Evolutionary conservation across 2,888 invertebrate species (phyloP), one percentile per base, ranked within the genome.

Genomic region (Sisyra nigra): DNA sequence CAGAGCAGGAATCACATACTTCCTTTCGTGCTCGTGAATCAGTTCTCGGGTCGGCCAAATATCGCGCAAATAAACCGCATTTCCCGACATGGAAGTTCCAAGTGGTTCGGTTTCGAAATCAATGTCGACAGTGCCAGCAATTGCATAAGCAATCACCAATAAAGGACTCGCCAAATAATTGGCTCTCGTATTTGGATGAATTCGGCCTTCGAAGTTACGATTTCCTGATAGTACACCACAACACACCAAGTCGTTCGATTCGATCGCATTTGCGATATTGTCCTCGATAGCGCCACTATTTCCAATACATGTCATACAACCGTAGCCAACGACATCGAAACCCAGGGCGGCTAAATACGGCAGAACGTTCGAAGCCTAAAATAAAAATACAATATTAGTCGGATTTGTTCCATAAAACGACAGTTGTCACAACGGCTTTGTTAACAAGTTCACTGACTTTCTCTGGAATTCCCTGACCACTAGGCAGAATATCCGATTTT

Each of bases 241-340:
- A 54, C 93, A 93, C 0, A 98, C 89, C 35, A 97, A 67, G 57
- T 88, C 87, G 57, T 91, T 89, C 69, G 82, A 83, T 57, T 94
- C 93, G 49, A 94, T 91, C 1, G 89, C 89, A 53, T 86, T 84
- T 0, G 80, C 82, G n/a, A 94, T 82, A 52, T 82, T 74, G 41
- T 94, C 93, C 42, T 88, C 85, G 0, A 98, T 74, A 0, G 94
- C 93, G 0, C 97, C 97, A 4, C 91, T 91, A 68, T 98, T 98
- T 1, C 97, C 97, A 52, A 98, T 98, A 59, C 98, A 98, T 0
- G 97, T 97, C 96, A 96, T 97, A 61, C 98, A 98, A 0, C 97
- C 97, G 57, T 96, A 98, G n/a, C 97, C 97, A 1, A 96, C 94
- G 39, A 91, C 80, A 58, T 88, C 77, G 60, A 97, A 98, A 6